Conservation (phyloP, 2,113 vertebrate genomes). For the Tympanuchus pallidicinctus region DNA sequence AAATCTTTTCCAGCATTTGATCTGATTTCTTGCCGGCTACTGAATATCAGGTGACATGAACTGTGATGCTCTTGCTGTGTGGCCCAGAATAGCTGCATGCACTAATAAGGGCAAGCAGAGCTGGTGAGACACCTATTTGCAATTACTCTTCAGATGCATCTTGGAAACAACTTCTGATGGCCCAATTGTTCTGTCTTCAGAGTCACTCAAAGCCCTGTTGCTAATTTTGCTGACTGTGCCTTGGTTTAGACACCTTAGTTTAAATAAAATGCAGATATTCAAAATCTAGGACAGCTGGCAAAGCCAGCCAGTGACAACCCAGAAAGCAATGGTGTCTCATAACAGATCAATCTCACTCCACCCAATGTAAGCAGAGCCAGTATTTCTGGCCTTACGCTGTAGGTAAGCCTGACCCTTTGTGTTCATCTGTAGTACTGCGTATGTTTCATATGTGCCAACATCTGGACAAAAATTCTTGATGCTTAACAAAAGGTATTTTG, state of each 20-base stretch:
- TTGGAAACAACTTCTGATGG: neutral
- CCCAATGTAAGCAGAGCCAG: neutral
- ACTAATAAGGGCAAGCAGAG: neutral
- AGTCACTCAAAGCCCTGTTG: neutral
- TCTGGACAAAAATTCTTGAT: slow-evolving; percentile 3
- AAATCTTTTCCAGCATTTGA: neutral
- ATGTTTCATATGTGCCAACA: neutral
- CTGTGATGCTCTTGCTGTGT: neutral
- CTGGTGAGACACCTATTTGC: neutral
- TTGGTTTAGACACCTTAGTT: neutral
- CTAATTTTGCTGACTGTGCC: neutral
- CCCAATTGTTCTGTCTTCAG: neutral
- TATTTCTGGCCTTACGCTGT: neutral
- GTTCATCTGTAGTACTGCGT: neutral
- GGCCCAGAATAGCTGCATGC: neutral
- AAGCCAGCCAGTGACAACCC: neutral
- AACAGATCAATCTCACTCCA: neutral
- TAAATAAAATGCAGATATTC: neutral
- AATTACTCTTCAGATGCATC: neutral
- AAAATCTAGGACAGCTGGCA: neutral
- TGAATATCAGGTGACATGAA: neutral
- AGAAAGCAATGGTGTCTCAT: neutral
- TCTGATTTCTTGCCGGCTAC: neutral
- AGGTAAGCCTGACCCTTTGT: neutral
- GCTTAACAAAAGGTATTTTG: neutral